A percentile compares a stretch with the other conserved stretches of the same genome.
Evolutionary conservation across 1,140 invertebrate species (phyloP).

Genomic region (Musca domestica): DNA sequence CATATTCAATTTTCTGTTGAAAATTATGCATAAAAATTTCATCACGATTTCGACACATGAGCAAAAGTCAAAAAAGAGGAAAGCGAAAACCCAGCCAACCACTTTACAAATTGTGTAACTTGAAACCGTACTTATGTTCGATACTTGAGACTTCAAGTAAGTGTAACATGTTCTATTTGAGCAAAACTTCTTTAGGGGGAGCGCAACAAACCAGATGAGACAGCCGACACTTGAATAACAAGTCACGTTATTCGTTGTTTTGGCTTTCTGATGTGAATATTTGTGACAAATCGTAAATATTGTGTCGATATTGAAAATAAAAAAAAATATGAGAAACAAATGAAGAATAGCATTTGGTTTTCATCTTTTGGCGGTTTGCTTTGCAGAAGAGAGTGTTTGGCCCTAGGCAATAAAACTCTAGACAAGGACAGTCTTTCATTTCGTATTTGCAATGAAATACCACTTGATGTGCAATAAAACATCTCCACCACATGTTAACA

Average conservation of each 20-base stretch:
- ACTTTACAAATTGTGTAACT: conserved; percentile 16
- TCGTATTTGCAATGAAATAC: conserved; percentile 7
- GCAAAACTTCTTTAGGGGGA: not conserved
- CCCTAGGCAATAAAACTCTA: conserved; percentile 1
- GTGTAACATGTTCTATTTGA: conserved; percentile 20
- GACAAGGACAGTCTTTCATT: too few species aligned
- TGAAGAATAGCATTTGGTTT: too few species aligned
- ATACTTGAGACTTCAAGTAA: conserved; percentile 15
- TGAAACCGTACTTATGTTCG: not conserved
- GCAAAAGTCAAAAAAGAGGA: not conserved
- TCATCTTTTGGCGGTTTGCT: too few species aligned
- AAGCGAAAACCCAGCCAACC: not conserved
- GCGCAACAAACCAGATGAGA: not conserved
- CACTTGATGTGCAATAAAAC: conserved; percentile 1
- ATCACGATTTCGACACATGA: not conserved
- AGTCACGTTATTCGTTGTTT: not conserved
- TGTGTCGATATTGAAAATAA: not conserved
- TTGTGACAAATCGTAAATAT: conserved; percentile 8
- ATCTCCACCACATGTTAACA: not conserved
- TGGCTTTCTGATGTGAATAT: not conserved
- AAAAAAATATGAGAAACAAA: not conserved
- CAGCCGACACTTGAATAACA: not conserved
- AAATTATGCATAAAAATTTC: conserved; percentile 20
- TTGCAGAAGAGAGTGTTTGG: too few species aligned
- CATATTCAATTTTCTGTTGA: too few species aligned